phyloP scores from a whole-genome alignment of 2,113 vertebrate species.

The pig (Sus scrofa) region T2T-Sscrofa CM000814.6:133182501-133183000 shows the following conservation, averaged over 20 bases:
- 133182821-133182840: neutral
- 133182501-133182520: neutral
- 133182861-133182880: neutral
- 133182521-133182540: neutral
- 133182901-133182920: neutral
- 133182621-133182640: neutral
- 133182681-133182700: neutral
- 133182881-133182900: no score
- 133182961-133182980: neutral
- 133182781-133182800: no score
- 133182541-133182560: neutral
- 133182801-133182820: no score
- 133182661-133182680: neutral
- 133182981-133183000: rapidly evolving
- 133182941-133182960: neutral
- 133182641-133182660: neutral
- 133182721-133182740: neutral
- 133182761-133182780: neutral
- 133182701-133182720: neutral
- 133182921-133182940: neutral
- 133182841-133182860: neutral
- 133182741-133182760: neutral
- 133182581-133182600: constrained; percentile 17
- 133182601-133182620: constrained; percentile 14
- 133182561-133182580: neutral